Conservation (phyloP, 1,140 invertebrate species). For the Drosophila lini region DNA sequence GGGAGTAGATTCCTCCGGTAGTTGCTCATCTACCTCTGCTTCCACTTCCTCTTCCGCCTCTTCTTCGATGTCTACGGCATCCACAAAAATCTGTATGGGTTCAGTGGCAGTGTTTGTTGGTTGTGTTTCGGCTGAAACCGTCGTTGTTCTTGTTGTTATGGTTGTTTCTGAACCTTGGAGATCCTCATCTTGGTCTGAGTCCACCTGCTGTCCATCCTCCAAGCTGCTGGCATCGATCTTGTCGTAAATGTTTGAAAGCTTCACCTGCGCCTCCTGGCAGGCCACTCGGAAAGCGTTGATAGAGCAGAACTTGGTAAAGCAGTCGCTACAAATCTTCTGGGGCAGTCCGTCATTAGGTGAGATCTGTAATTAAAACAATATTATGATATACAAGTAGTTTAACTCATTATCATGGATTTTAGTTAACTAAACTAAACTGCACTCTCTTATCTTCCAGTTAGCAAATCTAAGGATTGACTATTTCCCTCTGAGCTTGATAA, state of each 20-base stretch:
- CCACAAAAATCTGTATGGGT: slow-evolving; percentile 59
- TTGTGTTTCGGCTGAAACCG: slow-evolving; percentile 52
- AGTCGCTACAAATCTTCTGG: slow-evolving; percentile 80
- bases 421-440: not conserved
- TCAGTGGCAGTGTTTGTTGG: slow-evolving; percentile 66
- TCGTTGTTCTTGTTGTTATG: slow-evolving; percentile 29
- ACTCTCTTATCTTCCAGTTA: not conserved
- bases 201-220: slow-evolving; percentile 46
- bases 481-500: not conserved
- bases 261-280: slow-evolving; percentile 76
- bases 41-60: slow-evolving; percentile 2
- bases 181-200: slow-evolving; percentile 11
- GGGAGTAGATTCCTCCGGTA: slow-evolving; percentile 8
- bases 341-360: slow-evolving; percentile 75
- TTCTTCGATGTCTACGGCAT: slow-evolving; percentile 54
- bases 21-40: slow-evolving; percentile 4
- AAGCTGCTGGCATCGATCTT: slow-evolving; percentile 74
- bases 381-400: too few species aligned
- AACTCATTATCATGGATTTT: not conserved
- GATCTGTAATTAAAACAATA: slow-evolving; percentile 45
- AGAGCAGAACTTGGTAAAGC: slow-evolving; percentile 78
- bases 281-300: slow-evolving; percentile 70
- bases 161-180: slow-evolving; percentile 10
- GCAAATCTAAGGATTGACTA: not conserved
- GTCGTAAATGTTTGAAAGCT: slow-evolving; percentile 76